phyloP scores from a whole-genome alignment of 53 echinoderm and acorn worm genomes.

The Crossaster papposus region DNA sequence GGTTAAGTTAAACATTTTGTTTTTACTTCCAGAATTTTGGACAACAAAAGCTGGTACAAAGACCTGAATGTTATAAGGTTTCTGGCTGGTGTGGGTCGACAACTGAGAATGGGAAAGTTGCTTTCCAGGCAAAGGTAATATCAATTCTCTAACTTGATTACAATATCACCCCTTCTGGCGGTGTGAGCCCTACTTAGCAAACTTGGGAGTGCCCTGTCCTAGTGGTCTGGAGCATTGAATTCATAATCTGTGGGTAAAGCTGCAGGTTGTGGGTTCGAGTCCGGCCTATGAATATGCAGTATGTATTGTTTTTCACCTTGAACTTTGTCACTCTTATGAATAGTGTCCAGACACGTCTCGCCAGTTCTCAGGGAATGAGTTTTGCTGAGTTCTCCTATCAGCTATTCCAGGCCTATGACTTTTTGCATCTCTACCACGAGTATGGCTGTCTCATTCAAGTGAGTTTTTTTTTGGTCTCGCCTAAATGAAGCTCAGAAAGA shows the following conservation, averaged over 20 bases:
- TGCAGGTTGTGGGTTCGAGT: too few relatives aligned
- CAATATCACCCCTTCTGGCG: too few relatives aligned
- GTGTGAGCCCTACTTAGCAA: too few relatives aligned
- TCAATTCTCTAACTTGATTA: not conserved
- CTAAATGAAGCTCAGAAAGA: too few relatives aligned
- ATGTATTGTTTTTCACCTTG: not conserved
- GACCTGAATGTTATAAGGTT: conserved; percentile 77
- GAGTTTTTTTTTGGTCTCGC: not conserved
- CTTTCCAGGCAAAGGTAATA: conserved; percentile 89
- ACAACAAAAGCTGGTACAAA: conserved; percentile 86
- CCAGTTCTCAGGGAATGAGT: conserved; percentile 88
- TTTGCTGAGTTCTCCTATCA: conserved; percentile 92
- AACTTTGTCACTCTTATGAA: not conserved
- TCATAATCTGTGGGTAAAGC: too few relatives aligned
- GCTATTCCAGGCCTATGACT: conserved; percentile 95
- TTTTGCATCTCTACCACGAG: conserved; percentile 73
- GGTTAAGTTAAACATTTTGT: not conserved
- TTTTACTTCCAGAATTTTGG: conserved; percentile 69
- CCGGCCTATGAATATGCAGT: too few relatives aligned
- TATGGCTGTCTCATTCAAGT: conserved; percentile 86
- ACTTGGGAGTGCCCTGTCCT: not conserved
- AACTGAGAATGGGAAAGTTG: conserved; percentile 83
- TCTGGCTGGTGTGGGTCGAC: conserved; percentile 70
- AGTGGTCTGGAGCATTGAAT: too few relatives aligned
- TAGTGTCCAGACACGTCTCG: conserved; percentile 82